Conservation (phyloP, 2,797 vertebrate genomes). For the Danionella dracula region DNA sequence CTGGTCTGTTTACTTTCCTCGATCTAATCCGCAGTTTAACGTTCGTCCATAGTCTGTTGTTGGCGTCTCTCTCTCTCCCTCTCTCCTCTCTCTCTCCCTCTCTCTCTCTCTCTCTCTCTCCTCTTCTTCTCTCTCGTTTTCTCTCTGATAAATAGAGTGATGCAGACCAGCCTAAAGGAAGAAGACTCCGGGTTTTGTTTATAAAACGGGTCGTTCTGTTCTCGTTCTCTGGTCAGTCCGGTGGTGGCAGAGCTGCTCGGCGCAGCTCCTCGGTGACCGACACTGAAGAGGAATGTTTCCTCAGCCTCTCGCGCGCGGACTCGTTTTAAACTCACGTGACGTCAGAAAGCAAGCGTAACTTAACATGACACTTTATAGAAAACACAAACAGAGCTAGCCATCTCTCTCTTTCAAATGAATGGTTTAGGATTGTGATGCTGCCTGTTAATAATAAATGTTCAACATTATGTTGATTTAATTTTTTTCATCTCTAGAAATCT, state of each 20-base stretch:
- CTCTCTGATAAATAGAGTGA: no score
- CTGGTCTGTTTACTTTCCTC: not conserved
- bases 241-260: not conserved
- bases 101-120: slow-evolving; percentile 12
- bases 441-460: no score
- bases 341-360: slow-evolving; percentile 61
- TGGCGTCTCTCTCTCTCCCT: not conserved
- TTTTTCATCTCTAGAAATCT: no score
- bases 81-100: slow-evolving; percentile 16
- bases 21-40: not conserved
- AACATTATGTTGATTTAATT: no score
- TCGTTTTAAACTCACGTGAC: slow-evolving; percentile 77
- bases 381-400: not conserved
- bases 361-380: no score
- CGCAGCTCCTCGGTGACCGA: slow-evolving; percentile 26
- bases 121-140: not conserved
- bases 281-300: slow-evolving; percentile 39
- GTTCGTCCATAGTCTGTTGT: slow-evolving; percentile 19
- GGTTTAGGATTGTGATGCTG: no score
- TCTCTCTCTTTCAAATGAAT: no score
- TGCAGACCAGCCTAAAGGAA: not conserved
- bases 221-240: not conserved
- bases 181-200: not conserved
- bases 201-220: not conserved
- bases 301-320: slow-evolving; percentile 70